phyloP scores from a whole-genome alignment of 2,113 vertebrate species.

The Paralichthys olivaceus region DNA sequence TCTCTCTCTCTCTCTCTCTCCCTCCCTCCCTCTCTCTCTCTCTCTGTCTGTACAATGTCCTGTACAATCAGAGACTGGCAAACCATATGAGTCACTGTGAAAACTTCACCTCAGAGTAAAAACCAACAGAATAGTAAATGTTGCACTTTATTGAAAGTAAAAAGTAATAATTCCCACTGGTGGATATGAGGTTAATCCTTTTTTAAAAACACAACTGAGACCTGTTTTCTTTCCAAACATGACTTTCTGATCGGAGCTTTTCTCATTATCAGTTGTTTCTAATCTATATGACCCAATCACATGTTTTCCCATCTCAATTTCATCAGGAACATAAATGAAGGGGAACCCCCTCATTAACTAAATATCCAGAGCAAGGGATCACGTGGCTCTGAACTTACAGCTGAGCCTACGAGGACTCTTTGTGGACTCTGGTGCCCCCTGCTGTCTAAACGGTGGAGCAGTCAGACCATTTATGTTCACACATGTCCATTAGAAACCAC shows the following conservation, averaged over 20 bases:
- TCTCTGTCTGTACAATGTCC: slow-evolving; percentile 61
- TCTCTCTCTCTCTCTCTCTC: neutral
- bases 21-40: neutral
- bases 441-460: neutral
- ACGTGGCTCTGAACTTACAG: neutral
- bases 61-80: slow-evolving; percentile 50
- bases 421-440: slow-evolving; percentile 53
- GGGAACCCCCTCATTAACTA: neutral
- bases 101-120: neutral
- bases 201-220: neutral
- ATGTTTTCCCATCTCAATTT: neutral
- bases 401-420: neutral
- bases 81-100: slow-evolving; percentile 50
- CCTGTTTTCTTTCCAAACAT: neutral
- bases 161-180: neutral
- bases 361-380: neutral
- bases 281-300: neutral
- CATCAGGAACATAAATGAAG: neutral
- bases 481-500: neutral
- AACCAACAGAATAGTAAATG: neutral
- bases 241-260: neutral
- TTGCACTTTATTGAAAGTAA: neutral
- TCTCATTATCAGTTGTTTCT: neutral
- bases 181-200: too few relatives aligned
- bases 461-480: neutral